phyloP scores from a whole-genome alignment of 2,888 invertebrate genomes.

The Drosophila macrospina region DNA sequence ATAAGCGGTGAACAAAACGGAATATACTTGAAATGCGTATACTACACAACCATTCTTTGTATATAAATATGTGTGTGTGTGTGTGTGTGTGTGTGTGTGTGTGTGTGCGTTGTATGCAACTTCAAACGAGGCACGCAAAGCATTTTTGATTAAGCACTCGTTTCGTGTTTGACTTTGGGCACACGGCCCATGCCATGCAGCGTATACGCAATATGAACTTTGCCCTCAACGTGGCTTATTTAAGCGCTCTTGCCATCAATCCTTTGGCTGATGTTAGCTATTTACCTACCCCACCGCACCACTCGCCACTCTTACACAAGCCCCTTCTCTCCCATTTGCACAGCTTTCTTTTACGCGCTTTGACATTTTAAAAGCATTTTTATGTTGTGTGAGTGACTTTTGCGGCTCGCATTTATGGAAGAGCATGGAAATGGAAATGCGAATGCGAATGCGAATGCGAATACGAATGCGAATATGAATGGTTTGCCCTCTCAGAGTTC shows the following conservation, averaged over 20 bases:
- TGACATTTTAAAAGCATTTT: constrained; percentile 82
- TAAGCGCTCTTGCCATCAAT: constrained; percentile 74
- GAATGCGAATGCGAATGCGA: constrained; percentile 26
- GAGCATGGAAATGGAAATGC: constrained; percentile 23
- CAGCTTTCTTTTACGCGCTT: constrained; percentile 70
- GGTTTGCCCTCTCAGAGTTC: constrained; percentile 45
- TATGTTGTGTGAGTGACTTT: constrained; percentile 73
- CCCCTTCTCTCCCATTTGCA: constrained; percentile 30
- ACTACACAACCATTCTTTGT: not conserved
- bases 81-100: constrained; percentile 7
- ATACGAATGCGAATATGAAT: constrained; percentile 31
- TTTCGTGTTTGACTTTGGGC: constrained; percentile 63
- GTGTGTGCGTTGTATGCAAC: constrained; percentile 45
- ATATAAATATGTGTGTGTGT: not conserved
- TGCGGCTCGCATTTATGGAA: constrained; percentile 60
- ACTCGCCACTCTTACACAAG: not conserved
- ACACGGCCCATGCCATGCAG: constrained; percentile 28
- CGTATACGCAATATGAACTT: constrained; percentile 76
- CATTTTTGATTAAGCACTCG: constrained; percentile 77
- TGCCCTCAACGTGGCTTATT: constrained; percentile 50
- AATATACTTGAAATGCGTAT: constrained; percentile 52
- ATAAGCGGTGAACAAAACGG: constrained; percentile 56
- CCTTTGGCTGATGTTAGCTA: constrained; percentile 59
- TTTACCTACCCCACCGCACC: not conserved
- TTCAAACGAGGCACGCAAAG: constrained; percentile 72